Base-by-base conservation (phyloP, 2,113 vertebrate genomes). In the Benitochromis conjunctus region DNA sequence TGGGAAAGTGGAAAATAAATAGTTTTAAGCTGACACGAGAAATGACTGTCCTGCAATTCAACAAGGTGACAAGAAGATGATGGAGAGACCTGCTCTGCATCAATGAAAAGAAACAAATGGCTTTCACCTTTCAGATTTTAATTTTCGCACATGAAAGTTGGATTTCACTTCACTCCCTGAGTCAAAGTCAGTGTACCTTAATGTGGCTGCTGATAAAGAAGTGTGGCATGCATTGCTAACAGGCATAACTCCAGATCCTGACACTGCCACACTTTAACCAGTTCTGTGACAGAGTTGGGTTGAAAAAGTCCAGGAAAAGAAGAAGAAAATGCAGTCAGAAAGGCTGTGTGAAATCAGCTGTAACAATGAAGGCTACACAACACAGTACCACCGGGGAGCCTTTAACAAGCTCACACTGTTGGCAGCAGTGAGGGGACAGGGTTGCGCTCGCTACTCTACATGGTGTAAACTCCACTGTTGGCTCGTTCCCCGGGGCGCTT, bases 381-480 rank as follows among this genome's bases (percentile, higher is more conserved):
- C 60, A 29, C 77, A 36, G 81, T 31, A 84, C 82, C 46, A 19
- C 55, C 12, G 1, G 82, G 60, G 56, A 78, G 79, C 43, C 55
- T 89, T 64, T 82, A 81, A 90, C 89, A 83, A 69, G 55, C 78
- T 93, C 88, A 81, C 91, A 85, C 86, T 24, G 53, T 69, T 36
- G 71, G 87, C 89, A 86, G 86, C 87, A 64, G 66, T 58, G 79
- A 76, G 31, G 80, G 92, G 88, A 84, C 91, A 90, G 84, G 90
- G 91, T 87, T 74, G 86, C 91, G 83, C 86, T 85, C 26, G 24
- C 53, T 60, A 41, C 86, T 81, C 36, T 62, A 21, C 56, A 54
- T 64, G 87, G 76, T 86, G 88, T 80, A 58, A 86, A 85, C 54
- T 60, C 64, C 51, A n/a, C 71, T 71, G 81, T 78, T 80, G 79